These are phyloP conservation scores for Fragum sueziense DNA, from an alignment of 2,888 invertebrate species.

Conservation along the genomic window DNA sequence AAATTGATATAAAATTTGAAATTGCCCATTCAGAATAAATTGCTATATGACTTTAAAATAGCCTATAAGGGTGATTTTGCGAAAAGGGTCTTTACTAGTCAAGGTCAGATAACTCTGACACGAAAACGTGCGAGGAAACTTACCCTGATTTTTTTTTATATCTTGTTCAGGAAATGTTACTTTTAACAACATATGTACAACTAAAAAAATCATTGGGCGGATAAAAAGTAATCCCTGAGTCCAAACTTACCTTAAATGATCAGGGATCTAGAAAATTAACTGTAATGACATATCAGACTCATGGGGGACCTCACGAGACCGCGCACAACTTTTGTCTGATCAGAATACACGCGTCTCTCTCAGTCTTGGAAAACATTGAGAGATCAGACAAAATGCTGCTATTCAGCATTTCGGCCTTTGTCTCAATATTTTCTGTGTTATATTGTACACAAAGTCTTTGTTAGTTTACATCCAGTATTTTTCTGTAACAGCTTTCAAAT, in stretches of 20 bases:
- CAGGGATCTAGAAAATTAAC: neutral
- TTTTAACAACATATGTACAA: too few relatives aligned
- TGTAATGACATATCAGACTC: neutral
- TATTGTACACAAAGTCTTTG: neutral
- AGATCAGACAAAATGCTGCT: neutral
- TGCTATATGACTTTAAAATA: too few relatives aligned
- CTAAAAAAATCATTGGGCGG: too few relatives aligned
- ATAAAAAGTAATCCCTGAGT: neutral
- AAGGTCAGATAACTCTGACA: too few relatives aligned
- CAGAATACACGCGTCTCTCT: neutral
- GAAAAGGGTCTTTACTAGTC: neutral
- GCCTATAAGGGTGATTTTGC: neutral
- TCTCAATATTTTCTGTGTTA: neutral
- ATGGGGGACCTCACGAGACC: too few relatives aligned
- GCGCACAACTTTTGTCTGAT: neutral
- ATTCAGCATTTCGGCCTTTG: neutral
- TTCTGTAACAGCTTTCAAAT: neutral
- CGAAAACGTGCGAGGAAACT: too few relatives aligned
- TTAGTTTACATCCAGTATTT: neutral
- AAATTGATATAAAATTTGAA: too few relatives aligned
- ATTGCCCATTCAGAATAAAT: too few relatives aligned
- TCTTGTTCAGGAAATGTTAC: too few relatives aligned
- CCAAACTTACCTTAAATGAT: neutral
- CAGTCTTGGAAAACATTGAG: neutral
- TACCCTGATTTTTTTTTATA: too few relatives aligned